These are phyloP conservation scores for Beroe ovata DNA, from an alignment of 37 sponge, comb jelly and placozoan genomes.

Conservation along the genomic window DNA sequence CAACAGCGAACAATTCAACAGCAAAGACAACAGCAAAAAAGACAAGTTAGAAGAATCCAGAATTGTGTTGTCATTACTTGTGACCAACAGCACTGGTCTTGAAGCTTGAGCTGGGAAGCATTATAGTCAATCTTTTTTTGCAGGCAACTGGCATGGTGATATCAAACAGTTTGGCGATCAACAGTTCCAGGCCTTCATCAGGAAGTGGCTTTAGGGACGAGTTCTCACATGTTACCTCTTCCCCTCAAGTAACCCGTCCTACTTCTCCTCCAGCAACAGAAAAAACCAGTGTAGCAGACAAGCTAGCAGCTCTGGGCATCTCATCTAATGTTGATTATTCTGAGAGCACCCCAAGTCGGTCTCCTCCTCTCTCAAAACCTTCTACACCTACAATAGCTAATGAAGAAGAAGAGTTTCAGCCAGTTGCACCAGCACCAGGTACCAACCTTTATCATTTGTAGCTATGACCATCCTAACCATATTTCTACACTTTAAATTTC, in stretches of 20 bases:
- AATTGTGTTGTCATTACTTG: no score
- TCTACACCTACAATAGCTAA: slow-evolving; percentile 2
- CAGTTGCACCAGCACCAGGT: slow-evolving; percentile 61
- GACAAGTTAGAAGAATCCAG: slow-evolving; percentile 38
- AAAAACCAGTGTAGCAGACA: slow-evolving; percentile 44
- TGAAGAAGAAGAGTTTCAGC: slow-evolving; percentile 35
- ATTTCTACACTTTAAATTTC: no score
- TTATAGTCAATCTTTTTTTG: no score
- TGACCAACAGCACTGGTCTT: no score
- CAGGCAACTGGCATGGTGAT: slow-evolving; percentile 67
- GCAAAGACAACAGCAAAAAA: slow-evolving; percentile 57
- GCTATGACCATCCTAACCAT: no score
- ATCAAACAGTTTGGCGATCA: slow-evolving; percentile 63
- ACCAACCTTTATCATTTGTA: no score
- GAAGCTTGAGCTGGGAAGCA: no score
- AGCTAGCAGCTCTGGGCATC: slow-evolving; percentile 57
- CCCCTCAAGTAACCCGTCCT: slow-evolving; percentile 1
- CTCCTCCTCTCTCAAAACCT: not conserved
- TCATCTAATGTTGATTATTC: slow-evolving; percentile 59
- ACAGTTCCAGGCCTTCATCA: slow-evolving; percentile 42
- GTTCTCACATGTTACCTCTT: slow-evolving; percentile 47
- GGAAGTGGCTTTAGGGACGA: slow-evolving; percentile 6
- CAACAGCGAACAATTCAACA: slow-evolving; percentile 58
- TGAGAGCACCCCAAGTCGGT: not conserved
- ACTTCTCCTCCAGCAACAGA: not conserved